Percentiles rank a stretch among this genome's conserved stretches.
Evolutionary conservation across 2,888 invertebrate species (phyloP).

Genomic region (Hyalella azteca): DNA sequence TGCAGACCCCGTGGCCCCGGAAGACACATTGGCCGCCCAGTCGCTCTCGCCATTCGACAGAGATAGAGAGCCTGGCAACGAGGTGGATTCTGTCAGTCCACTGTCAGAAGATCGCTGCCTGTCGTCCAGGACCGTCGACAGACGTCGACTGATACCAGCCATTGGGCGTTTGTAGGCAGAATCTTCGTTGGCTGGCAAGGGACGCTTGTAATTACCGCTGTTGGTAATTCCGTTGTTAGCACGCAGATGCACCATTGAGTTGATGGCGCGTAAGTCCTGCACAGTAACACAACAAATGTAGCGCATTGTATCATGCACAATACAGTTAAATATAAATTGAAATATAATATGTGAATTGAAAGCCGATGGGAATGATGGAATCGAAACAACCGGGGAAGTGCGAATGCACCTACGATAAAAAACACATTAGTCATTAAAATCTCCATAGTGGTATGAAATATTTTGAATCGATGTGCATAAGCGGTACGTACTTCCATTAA

Average conservation of each 20-base stretch:
- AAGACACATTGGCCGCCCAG: no score
- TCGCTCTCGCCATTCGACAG: not conserved
- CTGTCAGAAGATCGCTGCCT: slow-evolving; percentile 3
- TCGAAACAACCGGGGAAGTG: no score
- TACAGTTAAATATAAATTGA: no score
- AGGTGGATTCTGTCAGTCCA: not conserved
- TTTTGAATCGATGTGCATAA: no score
- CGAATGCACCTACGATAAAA: no score
- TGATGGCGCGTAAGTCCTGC: slow-evolving; percentile 40
- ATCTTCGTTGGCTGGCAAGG: not conserved
- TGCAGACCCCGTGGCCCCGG: not conserved
- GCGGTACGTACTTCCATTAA: not conserved
- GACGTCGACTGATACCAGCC: not conserved
- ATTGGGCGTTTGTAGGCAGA: not conserved
- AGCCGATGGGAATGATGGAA: no score
- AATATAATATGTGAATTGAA: no score
- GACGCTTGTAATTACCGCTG: not conserved
- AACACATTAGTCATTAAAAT: no score
- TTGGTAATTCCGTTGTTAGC: not conserved
- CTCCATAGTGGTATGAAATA: no score
- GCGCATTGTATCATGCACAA: not conserved
- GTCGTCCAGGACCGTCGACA: slow-evolving; percentile 12
- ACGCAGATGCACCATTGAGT: slow-evolving; percentile 35
- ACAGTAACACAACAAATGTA: not conserved
- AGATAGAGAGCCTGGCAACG: not conserved